Percentiles rank a stretch among this genome's conserved stretches.
Evolutionary conservation across 2,113 vertebrate genomes (phyloP).

Genomic region (Hippotragus niger): DNA sequence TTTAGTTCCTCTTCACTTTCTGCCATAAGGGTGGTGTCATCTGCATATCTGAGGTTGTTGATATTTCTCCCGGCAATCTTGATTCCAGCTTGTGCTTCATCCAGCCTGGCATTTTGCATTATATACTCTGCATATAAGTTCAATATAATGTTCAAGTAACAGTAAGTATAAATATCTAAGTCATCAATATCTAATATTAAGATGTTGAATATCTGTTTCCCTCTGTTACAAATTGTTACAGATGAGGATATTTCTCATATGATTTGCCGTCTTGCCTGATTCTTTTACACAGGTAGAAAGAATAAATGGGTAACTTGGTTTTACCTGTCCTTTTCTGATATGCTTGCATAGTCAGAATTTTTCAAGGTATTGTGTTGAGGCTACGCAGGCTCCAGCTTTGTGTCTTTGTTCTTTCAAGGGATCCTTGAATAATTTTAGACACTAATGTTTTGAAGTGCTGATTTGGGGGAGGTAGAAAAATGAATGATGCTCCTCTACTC

Average conservation of each 20-base stretch:
- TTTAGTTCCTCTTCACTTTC: background rate
- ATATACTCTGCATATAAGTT: background rate
- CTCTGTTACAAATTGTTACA: background rate
- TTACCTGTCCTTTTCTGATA: background rate
- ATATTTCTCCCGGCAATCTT: background rate
- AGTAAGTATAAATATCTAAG: slow-evolving; percentile 8
- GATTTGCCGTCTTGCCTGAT: background rate
- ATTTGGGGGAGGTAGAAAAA: background rate
- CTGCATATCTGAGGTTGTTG: background rate
- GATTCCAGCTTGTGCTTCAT: background rate
- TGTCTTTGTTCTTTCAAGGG: background rate
- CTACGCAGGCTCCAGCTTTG: background rate
- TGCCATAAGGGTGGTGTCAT: background rate
- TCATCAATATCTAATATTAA: background rate
- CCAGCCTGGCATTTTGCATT: background rate
- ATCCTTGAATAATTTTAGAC: background rate
- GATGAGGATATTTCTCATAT: background rate
- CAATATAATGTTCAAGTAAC: background rate
- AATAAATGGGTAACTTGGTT: background rate
- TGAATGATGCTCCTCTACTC: background rate
- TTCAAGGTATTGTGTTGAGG: background rate
- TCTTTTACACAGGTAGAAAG: background rate
- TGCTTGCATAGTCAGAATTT: background rate
- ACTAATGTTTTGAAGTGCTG: background rate
- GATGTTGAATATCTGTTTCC: background rate